Evolutionary conservation across 2,113 vertebrate genomes (phyloP), one percentile per base, ranked within the genome.

Genomic region (Copsychus sechellarum): DNA sequence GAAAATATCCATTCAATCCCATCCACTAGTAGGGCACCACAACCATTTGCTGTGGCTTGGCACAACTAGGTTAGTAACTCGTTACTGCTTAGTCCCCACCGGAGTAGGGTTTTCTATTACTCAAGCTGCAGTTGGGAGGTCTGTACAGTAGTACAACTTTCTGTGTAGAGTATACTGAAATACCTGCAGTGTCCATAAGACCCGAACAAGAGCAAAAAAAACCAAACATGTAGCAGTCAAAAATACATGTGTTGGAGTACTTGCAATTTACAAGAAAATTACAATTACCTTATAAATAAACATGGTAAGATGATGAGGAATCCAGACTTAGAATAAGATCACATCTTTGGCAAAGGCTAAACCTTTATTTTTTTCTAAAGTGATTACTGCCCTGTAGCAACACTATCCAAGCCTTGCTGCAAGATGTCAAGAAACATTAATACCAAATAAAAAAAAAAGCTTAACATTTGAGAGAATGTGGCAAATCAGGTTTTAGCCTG

Each of bases 401-500:
- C 86, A 81, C 24, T 60, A 93, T 45, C 43, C 31, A 81, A n/a
- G 45, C 36, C 53, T 67, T 91, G 56, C 72, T 91, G 40, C 83
- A 86, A 84, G 57, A 93, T 89, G 93, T 92, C 93, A 97, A 84
- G 89, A 85, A 93, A 84, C 48, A 91, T 92, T 96, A 95, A 93
- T 67, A 60, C 56, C 65, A 81, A 83, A 74, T 42, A 62, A 73
- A 86, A 92, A 36, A 36, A 92, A 92, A 88, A 69, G 73, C 91
- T 86, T 91, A 92, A 92, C 88, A 70, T 89, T 80, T 72, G 53
- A 95, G 86, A 89, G 72, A 92, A 89, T 50, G 65, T 82, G 78
- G 89, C 92, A 95, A 95, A 95, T 82, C 77, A 95, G 91, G 92
- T 76, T 94, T 92, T 89, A 95, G 92, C 91, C 95, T 84, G 31